A percentile compares a stretch with the other conserved stretches of the same genome.
These are phyloP conservation scores for Chloroclystis v-ata DNA, from an alignment of 2,888 invertebrate genomes.

Conservation along the genomic window DNA sequence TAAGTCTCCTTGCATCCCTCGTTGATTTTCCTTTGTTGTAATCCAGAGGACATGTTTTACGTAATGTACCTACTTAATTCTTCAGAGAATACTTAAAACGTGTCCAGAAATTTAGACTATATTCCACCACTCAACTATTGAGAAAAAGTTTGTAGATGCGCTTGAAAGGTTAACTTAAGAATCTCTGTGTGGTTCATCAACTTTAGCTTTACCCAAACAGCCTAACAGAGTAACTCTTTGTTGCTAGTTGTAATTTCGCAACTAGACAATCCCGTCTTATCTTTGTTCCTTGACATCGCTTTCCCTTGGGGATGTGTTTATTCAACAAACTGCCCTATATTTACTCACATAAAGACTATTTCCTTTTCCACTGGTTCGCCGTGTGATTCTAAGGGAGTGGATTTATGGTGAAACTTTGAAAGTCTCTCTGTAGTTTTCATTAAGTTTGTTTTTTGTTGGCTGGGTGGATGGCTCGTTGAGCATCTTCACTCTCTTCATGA, in stretches of 20 bases:
- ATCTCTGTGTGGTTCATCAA: too few relatives aligned
- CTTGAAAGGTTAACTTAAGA: too few relatives aligned
- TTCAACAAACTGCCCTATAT: conserved; percentile 8
- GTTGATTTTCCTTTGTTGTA: too few relatives aligned
- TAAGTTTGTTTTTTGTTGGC: conserved; percentile 38
- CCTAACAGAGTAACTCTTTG: conserved; percentile 51
- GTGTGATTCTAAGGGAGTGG: conserved; percentile 28
- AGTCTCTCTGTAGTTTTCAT: conserved; percentile 68
- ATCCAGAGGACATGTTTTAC: too few relatives aligned
- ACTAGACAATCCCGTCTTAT: conserved; percentile 71
- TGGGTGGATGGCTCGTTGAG: conserved; percentile 12
- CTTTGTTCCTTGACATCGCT: conserved; percentile 73
- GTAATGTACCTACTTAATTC: too few relatives aligned
- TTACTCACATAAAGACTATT: conserved; percentile 7
- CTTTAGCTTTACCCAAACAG: conserved; percentile 31
- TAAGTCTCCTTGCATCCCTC: too few relatives aligned
- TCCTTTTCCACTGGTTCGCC: conserved; percentile 2
- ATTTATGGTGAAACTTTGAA: conserved; percentile 65
- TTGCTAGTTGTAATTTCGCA: conserved; percentile 66
- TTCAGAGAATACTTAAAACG: too few relatives aligned
- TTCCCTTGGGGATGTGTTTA: conserved; percentile 55
- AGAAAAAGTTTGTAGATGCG: too few relatives aligned
- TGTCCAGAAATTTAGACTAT: too few relatives aligned
- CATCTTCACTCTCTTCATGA: neutral
- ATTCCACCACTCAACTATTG: too few relatives aligned